Evolutionary conservation across 2,797 vertebrate species (phyloP).

Genomic region (Danionella dracula): DNA sequence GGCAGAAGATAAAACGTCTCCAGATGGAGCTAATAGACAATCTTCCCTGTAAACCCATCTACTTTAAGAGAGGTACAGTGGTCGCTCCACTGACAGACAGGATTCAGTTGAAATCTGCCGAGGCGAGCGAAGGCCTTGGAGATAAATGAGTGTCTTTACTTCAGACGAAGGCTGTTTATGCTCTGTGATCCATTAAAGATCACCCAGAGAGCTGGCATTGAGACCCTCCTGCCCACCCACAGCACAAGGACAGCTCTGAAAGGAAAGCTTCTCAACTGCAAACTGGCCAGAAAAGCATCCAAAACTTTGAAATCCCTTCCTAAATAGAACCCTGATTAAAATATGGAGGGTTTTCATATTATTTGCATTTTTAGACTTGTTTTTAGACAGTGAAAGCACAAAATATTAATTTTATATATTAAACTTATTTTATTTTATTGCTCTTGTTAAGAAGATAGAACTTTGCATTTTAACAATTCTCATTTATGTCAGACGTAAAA

Average conservation of each 20-base stretch:
- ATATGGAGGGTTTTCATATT: too few relatives aligned
- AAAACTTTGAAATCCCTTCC: too few relatives aligned
- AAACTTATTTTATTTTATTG: too few relatives aligned
- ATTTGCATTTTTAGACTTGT: too few relatives aligned
- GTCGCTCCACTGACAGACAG: constrained; percentile 2
- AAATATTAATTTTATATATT: too few relatives aligned
- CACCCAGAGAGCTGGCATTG: constrained; percentile 22
- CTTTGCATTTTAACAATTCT: too few relatives aligned
- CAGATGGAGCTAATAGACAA: not conserved
- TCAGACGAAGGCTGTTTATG: constrained; percentile 31
- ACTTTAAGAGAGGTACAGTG: not conserved
- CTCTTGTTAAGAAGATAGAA: too few relatives aligned
- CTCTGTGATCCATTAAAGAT: constrained; percentile 29
- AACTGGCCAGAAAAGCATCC: not conserved
- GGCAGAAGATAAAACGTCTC: not conserved
- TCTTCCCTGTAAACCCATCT: not conserved
- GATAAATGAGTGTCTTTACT: constrained; percentile 20
- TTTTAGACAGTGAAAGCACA: too few relatives aligned
- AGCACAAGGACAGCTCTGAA: not conserved
- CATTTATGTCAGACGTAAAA: too few relatives aligned
- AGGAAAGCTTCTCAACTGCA: not conserved
- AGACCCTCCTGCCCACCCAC: constrained; percentile 17
- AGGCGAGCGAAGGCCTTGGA: not conserved
- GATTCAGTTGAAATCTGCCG: constrained; percentile 6
- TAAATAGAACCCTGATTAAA: too few relatives aligned